Base-by-base conservation (phyloP, 2,113 vertebrate genomes). In the Aptenodytes patagonicus region DNA sequence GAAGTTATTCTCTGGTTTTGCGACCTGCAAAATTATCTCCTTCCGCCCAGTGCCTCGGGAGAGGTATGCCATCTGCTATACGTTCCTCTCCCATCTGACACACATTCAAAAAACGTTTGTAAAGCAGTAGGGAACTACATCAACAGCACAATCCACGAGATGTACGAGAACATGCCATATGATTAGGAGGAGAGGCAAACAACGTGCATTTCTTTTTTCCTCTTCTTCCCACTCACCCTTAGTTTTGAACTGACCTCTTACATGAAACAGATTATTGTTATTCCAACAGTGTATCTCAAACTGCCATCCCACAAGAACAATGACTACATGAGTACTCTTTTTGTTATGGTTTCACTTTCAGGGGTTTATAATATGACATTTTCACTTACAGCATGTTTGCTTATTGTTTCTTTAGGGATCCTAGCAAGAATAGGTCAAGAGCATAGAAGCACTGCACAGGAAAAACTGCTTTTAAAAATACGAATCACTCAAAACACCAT, bases 351-450 rank as follows among this genome's bases (percentile, higher is more conserved):
- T 87, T 87, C 71, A 40, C 79, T 97, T 94, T 28, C 82, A 83
- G 64, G 17, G 44, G 4, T 69, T 90, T 80, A 42, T 31, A 78
- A 55, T 47, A 44, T 14, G 51, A 36, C 36, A 13, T 81, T 64
- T 83, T 57, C 94, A 89, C 55, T 88, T 66, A 79, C 73, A 75
- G 26, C 64, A 17, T 47, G 20, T 34, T 78, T 90, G 73, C 90
- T 89, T 46, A 52, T 62, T 94, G 89, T 91, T 90, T 96, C 95
- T 68, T 72, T 2, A 51, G 79, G 66, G 87, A 94, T 96, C 97
- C 94, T 55, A 97, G 92, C 86, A 82, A 91, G 83, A 83, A 25
- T 54, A 91, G 76, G 77, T 93, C 94, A 89, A 95, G 95, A 97
- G 89, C 91, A 15, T 4, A 65, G 89, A 66, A 89, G 94, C 49